Conservation (phyloP, 2,797 vertebrate genomes). For the Hyperoplus lanceolatus region DNA sequence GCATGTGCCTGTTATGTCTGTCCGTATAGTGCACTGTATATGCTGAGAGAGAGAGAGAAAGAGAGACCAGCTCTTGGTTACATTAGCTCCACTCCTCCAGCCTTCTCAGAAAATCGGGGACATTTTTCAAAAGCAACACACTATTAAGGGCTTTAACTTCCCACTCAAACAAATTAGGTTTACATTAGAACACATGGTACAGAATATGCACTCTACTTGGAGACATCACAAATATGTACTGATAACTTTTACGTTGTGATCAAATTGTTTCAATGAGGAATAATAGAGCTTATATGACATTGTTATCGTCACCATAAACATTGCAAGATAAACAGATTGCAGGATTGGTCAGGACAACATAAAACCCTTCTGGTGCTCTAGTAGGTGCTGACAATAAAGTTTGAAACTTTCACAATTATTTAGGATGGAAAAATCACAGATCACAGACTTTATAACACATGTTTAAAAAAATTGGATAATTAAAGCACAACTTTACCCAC, state of each 20-base stretch:
- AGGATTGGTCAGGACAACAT: no score
- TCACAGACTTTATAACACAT: no score
- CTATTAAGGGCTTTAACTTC: slow-evolving; percentile 35
- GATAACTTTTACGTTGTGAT: not conserved
- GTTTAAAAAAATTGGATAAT: no score
- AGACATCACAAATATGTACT: not conserved
- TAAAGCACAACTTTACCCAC: not conserved
- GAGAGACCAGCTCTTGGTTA: slow-evolving; percentile 11
- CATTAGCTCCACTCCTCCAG: slow-evolving; percentile 10
- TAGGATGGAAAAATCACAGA: not conserved
- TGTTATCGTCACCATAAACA: not conserved
- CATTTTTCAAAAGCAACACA: slow-evolving; percentile 50
- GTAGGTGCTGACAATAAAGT: no score
- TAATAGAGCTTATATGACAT: not conserved
- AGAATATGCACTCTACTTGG: slow-evolving; percentile 4
- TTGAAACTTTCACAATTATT: not conserved
- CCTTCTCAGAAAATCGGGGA: slow-evolving; percentile 59
- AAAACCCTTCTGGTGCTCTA: no score
- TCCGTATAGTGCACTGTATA: slow-evolving; percentile 19
- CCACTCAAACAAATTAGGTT: slow-evolving; percentile 33
- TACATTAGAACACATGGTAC: slow-evolving; percentile 20
- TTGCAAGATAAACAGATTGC: not conserved
- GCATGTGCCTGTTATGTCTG: slow-evolving; percentile 26
- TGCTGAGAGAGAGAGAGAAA: not conserved
- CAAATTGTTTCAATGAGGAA: not conserved